Conservation (phyloP, 2,113 vertebrate genomes). For the Fukomys damarensis region DNA sequence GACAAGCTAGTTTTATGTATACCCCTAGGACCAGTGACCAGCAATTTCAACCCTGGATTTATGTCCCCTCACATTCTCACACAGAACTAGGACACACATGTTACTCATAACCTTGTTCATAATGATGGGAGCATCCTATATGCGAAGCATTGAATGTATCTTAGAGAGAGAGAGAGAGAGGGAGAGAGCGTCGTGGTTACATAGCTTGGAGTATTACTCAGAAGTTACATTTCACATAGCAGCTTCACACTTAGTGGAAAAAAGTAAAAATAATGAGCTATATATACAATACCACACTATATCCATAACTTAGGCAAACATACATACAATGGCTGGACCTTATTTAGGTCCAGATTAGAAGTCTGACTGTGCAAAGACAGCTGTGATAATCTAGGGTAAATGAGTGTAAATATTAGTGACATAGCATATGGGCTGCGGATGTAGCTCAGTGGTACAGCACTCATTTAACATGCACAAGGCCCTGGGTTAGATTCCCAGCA, state of each 20-base stretch:
- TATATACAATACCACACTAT: background rate
- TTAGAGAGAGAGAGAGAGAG: background rate
- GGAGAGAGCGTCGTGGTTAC: background rate
- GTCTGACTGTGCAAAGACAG: background rate
- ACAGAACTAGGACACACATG: background rate
- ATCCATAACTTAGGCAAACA: background rate
- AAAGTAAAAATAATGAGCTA: background rate
- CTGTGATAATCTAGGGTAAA: constrained; percentile 20
- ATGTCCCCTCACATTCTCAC: background rate
- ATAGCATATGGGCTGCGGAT: background rate
- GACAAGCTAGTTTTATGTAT: background rate
- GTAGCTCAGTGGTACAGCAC: background rate
- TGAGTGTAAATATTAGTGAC: background rate
- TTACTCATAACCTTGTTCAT: background rate
- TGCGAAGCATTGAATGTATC: background rate
- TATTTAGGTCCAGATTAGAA: constrained; percentile 22
- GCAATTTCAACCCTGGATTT: background rate
- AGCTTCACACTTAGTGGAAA: background rate
- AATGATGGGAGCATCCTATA: background rate
- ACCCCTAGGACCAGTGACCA: background rate
- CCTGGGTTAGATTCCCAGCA: background rate
- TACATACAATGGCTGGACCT: background rate
- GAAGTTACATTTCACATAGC: background rate
- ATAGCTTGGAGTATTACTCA: background rate
- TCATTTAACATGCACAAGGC: background rate